These are phyloP conservation scores for Lordiphosa fenestrarum DNA, from an alignment of 2,888 invertebrate genomes.

Conservation along the genomic window DNA sequence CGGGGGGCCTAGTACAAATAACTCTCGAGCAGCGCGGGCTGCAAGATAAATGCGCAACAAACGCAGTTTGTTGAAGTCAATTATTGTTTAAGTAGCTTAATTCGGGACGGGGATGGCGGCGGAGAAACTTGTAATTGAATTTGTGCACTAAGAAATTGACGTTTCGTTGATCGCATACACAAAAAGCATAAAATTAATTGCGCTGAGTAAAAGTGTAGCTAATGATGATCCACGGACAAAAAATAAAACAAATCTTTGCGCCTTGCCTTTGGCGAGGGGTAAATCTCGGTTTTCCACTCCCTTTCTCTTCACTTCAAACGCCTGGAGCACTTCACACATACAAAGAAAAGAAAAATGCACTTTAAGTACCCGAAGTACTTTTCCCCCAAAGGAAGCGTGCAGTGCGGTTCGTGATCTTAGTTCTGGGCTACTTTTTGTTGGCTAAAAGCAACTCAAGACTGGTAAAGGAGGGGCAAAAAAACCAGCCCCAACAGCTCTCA, in stretches of 20 bases:
- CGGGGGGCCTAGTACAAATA: slow-evolving; percentile 28
- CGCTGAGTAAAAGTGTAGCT: background rate
- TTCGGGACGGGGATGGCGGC: slow-evolving; percentile 28
- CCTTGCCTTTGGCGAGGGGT: background rate
- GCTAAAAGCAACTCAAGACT: slow-evolving; percentile 52
- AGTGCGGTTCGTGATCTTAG: slow-evolving; percentile 54
- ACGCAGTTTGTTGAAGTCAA: slow-evolving; percentile 71
- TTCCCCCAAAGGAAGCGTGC: slow-evolving; percentile 25
- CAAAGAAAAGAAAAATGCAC: slow-evolving; percentile 43
- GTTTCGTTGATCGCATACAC: background rate
- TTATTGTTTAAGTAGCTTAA: slow-evolving; percentile 70
- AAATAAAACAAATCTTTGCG: slow-evolving; percentile 19
- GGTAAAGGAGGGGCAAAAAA: slow-evolving; percentile 12
- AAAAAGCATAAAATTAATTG: background rate
- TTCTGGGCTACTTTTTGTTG: slow-evolving; percentile 47
- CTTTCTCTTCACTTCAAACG: slow-evolving; percentile 39
- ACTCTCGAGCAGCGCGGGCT: slow-evolving; percentile 28
- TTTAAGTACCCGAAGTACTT: slow-evolving; percentile 49
- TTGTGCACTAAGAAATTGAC: slow-evolving; percentile 32
- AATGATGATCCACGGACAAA: background rate
- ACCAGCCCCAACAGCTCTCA: slow-evolving; percentile 21
- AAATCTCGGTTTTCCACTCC: slow-evolving; percentile 18
- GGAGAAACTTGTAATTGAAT: slow-evolving; percentile 38
- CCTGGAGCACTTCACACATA: slow-evolving; percentile 24
- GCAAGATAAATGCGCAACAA: slow-evolving; percentile 69